Base-by-base conservation (phyloP, 1,140 invertebrate genomes). In the Microplitis mediator region DNA sequence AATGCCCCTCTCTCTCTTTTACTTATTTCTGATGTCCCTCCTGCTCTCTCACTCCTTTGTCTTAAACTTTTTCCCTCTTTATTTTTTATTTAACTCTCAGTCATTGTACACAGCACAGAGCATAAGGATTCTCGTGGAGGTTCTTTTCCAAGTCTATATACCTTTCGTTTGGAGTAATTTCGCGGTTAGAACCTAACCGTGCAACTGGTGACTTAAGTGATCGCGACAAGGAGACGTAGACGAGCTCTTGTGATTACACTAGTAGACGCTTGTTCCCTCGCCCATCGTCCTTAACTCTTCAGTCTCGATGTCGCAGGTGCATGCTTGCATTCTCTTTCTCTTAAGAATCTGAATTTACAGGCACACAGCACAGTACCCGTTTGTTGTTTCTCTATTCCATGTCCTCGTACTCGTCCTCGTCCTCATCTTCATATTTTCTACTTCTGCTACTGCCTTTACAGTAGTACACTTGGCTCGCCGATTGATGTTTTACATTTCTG, bases 141-240 rank as follows among this genome's bases (percentile, higher is more conserved):
- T 50, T 67, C 56, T 63, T 62, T 31, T 45, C 60, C 66, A 72
- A 50, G 11, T 45, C 67, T 54, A 61, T 75, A 36, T 70, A 54
- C 32, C 73, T 71, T 63, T 71, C 68, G 35, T 67, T 66, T 68
- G 51, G 65, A 67, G 73, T 72, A 75, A 75, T 75, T 75, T 75
- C 70, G 74, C 67, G 74, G 74, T 75, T 75, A 69, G 66, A 69
- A 6, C 39, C 39, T 45, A 45, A 75, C 70, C 58, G 66, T 52
- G 60, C 70, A 72, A 56, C 74, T 63, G 60, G 61, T 68, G 74
- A 75, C 74, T 75, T 75, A 69, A 75, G 74, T 71, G 70, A 75
- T 75, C 74, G 74, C 74, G 74, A 72, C 70, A 72, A 72, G 70
- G 61, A 71, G 67, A 69, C 67, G 56, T 31, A 62, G 60, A 39